Evolutionary conservation across 2,113 vertebrate genomes (phyloP).

Genomic region (Drymodes brunneopygia): DNA sequence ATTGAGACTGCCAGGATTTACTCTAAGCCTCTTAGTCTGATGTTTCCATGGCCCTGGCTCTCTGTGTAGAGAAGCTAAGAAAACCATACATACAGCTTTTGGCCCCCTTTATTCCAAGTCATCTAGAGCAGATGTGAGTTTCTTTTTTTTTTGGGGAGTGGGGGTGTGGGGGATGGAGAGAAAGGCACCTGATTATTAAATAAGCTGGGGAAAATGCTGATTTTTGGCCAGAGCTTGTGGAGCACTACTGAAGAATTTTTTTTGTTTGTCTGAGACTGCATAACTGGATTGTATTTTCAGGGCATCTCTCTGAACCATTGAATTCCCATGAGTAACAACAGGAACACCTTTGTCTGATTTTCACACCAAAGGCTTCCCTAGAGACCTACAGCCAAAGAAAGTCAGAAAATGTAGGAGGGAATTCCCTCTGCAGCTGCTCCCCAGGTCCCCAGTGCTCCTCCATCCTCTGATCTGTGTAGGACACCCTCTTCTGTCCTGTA

Average conservation of each 20-base stretch:
- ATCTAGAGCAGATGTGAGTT: constrained; percentile 8
- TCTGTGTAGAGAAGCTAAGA: neutral
- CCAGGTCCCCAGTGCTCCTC: neutral
- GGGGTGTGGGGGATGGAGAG: neutral
- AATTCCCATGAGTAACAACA: neutral
- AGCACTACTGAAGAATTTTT: neutral
- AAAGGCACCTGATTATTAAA: neutral
- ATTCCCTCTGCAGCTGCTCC: fast-evolving
- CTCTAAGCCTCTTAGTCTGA: constrained; percentile 46
- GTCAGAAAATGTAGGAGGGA: neutral
- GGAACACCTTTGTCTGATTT: neutral
- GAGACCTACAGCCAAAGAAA: neutral
- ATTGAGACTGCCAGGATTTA: constrained; percentile 58
- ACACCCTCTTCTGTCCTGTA: neutral
- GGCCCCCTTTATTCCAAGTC: constrained; percentile 23
- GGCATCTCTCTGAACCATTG: constrained; percentile 3
- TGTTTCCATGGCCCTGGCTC: constrained; percentile 5
- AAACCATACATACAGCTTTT: neutral
- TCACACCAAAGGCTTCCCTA: neutral
- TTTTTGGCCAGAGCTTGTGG: neutral
- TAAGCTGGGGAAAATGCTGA: neutral
- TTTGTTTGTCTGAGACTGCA: neutral
- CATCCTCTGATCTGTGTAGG: neutral
- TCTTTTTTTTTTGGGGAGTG: fast-evolving
- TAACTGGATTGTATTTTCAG: constrained; percentile 19